A percentile compares a stretch with the other conserved stretches of the same genome.
Conservation (phyloP, 2,797 vertebrate species). For the Clarias pachynema region DNA sequence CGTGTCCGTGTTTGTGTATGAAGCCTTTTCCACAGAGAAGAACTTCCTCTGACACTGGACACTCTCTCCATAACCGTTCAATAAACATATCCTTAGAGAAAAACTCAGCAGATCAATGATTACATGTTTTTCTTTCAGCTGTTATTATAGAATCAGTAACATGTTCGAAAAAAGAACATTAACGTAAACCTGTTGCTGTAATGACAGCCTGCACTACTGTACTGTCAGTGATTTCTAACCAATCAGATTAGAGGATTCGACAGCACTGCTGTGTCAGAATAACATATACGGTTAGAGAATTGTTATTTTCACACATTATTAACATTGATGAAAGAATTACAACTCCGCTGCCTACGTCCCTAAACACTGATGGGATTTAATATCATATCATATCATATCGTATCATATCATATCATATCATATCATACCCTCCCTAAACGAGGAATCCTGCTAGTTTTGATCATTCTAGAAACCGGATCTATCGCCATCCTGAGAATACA, state of each 20-base stretch:
- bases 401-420: not conserved
- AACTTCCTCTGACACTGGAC: not conserved
- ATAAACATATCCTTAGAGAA: not conserved
- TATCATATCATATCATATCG: not conserved
- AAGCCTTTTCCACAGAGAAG: not conserved
- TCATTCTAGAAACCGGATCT: not conserved
- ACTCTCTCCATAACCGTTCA: not conserved
- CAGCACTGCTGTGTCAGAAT: not conserved
- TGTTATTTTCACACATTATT: not conserved
- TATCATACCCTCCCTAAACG: not conserved
- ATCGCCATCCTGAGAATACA: slow-evolving; percentile 7
- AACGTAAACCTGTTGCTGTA: not conserved
- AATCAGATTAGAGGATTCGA: not conserved
- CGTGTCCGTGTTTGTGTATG: too few species aligned
- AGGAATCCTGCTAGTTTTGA: not conserved
- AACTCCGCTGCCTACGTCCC: not conserved
- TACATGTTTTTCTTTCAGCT: not conserved
- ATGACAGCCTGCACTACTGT: not conserved
- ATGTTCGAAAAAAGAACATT: not conserved
- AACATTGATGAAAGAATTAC: not conserved
- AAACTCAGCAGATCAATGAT: not conserved
- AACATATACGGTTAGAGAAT: not conserved
- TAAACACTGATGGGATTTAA: not conserved
- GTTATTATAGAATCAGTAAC: not conserved
- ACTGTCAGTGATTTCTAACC: not conserved